Base-by-base conservation (phyloP, 2,888 invertebrate genomes). In the Apocheima hispidaria region DNA sequence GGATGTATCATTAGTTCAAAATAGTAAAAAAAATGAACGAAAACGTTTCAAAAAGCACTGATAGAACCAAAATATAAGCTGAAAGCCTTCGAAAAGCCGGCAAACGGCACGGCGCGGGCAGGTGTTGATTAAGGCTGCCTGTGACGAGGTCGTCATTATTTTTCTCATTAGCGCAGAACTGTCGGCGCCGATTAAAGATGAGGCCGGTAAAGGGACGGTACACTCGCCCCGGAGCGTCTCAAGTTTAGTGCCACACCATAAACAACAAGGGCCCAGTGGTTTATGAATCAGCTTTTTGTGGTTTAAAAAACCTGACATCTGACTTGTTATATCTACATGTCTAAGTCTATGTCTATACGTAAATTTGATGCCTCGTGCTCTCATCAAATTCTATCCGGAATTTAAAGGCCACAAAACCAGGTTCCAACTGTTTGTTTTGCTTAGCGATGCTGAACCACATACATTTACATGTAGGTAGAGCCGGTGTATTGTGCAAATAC, bases 101-200 rank as follows among this genome's bases (percentile, higher is more conserved):
- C 4, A 26, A 14, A n/a, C 33, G 35, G 9, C 30, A 30, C 33
- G 23, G 20, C 35, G 58, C 52, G 60, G 44, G 10, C 65, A 66
- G 83, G 80, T 83, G 88, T 84, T 87, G 84, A 89, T 88, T 88
- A 86, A 79, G 66, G 74, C 76, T 57, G 79, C 79, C 83, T 79
- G 82, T 83, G 83, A 75, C 74, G 75, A 61, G 72, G 78, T 79
- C 84, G 82, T 90, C 90, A 88, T 90, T 90, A 90, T 90, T 88
- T 90, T 89, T 89, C 90, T 90, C 90, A 90, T 90, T 90, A 90
- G 85, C 74, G 83, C 79, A 71, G 79, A 78, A 77, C 84, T 86
- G 88, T 84, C 83, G 81, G 78, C 79, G 71, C 69, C 84, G 87
- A 85, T 87, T 88, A 86, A 84, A 83, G 86, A 87, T 76, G 84